Conservation (phyloP, 2,888 invertebrate genomes). For the Apodemia hepburni region DNA sequence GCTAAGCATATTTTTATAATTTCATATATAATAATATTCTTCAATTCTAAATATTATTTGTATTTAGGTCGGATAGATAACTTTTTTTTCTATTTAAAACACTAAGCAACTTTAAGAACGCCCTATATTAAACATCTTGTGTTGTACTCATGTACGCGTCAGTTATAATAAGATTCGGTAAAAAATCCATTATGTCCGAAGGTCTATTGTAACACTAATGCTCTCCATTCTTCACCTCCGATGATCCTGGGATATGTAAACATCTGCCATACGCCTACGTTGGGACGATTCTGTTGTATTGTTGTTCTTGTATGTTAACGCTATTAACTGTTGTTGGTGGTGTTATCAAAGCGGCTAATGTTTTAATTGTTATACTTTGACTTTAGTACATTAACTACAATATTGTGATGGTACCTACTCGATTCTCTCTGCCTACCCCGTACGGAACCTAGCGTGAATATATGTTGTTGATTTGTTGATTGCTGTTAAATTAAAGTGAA, state of each 20-base stretch:
- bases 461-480: no score
- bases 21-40: no score
- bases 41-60: no score
- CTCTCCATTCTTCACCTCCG: constrained; percentile 44
- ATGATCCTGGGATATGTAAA: constrained; percentile 47
- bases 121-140: no score
- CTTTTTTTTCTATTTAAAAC: no score
- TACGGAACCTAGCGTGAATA: no score
- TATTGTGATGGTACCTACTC: no score
- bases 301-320: background rate
- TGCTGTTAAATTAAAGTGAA: no score
- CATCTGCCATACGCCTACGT: constrained; percentile 58
- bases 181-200: constrained; percentile 52
- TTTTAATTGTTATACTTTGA: background rate
- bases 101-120: no score
- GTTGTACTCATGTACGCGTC: constrained; percentile 36
- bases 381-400: background rate
- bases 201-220: constrained; percentile 52
- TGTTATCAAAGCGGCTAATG: constrained; percentile 1
- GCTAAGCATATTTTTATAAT: no score
- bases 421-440: no score
- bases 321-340: constrained; percentile 6
- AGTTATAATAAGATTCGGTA: constrained; percentile 63
- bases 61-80: no score
- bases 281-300: constrained; percentile 32